Evolutionary conservation across 2,113 vertebrate genomes (phyloP).

Genomic region (Brachyistius frenatus): DNA sequence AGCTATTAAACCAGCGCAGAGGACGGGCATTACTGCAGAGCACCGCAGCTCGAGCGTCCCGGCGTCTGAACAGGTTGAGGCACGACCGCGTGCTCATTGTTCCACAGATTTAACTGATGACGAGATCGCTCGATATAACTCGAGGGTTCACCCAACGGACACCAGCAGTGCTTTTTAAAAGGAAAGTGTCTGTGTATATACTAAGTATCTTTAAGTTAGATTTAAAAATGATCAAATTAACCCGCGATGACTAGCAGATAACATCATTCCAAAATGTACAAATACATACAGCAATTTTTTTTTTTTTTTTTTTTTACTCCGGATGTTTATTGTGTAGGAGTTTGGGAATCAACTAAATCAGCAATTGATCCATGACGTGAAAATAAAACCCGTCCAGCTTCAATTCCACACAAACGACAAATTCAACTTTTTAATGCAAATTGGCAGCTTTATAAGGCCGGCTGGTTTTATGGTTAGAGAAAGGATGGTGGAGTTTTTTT

Average conservation of each 20-base stretch:
- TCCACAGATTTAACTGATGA: slow-evolving; percentile 50
- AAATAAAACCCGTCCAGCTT: too few relatives aligned
- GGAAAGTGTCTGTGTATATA: not conserved
- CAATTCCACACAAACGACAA: too few relatives aligned
- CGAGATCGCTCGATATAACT: slow-evolving; percentile 17
- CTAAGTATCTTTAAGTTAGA: not conserved
- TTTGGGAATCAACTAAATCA: too few relatives aligned
- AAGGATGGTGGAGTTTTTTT: too few relatives aligned
- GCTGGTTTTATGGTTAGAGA: too few relatives aligned
- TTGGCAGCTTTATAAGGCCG: not conserved
- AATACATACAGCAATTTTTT: too few relatives aligned
- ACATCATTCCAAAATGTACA: not conserved
- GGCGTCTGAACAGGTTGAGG: slow-evolving; percentile 42
- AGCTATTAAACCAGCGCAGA: slow-evolving; percentile 58
- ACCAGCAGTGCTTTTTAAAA: not conserved
- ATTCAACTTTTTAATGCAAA: not conserved
- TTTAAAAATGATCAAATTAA: not conserved
- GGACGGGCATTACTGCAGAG: slow-evolving; percentile 35
- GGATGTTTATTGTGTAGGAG: too few relatives aligned
- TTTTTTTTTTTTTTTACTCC: too few relatives aligned
- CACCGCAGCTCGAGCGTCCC: slow-evolving; percentile 35
- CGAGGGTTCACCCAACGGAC: slow-evolving; percentile 1
- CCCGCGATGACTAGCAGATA: not conserved
- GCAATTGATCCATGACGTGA: too few relatives aligned
- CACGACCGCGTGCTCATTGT: slow-evolving; percentile 55